Evolutionary conservation across 2,797 vertebrate species (phyloP), one percentile per base, ranked within the genome.

Genomic region (Threskiornis aethiopicus): DNA sequence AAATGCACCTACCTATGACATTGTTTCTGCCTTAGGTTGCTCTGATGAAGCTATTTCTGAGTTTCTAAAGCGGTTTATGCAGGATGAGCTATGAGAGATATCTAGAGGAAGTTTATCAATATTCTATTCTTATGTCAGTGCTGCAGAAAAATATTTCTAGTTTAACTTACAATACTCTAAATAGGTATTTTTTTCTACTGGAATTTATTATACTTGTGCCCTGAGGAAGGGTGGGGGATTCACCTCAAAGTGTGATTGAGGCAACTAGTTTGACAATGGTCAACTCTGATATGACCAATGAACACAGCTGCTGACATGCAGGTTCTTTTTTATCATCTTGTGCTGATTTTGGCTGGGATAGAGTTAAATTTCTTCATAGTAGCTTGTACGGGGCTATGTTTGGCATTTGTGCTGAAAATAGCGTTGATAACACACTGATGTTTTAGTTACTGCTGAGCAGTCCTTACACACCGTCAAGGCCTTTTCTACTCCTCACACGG

Each of bases 381-480:
- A 20, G 8, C 5, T 79, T 10, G 29, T 20, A 21, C 1, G 5
- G 21, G 13, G 9, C 16, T 72, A 0, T 41, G 29, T 15, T 84
- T 59, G 55, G 26, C 11, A 15, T 77, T 55, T 69, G 4, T 41
- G n/a, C 11, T 66, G 46, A 19, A 72, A 88, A 22, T 5, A 17
- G 3, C 15, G 15, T 10, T 58, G 42, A 6, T 76, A 37, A 55
- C 12, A 33, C 41, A 33, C 0, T 1, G 37, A 29, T 39, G 2
- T 1, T 31, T 42, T 5, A 2, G 2, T 16, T 31, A 16, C 0
- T 24, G 12, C 29, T n/a, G 44, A 65, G 41, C 17, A 64, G 64
- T 37, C 7, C 3, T 57, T 15, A 66, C 28, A 49, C 6, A 44
- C n/a, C 1, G 3, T 6, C 39, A 13, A 25, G 17, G 37, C 3